Evolutionary conservation across 2,113 vertebrate species (phyloP).

Genomic region (Gallinago paraguaiae): DNA sequence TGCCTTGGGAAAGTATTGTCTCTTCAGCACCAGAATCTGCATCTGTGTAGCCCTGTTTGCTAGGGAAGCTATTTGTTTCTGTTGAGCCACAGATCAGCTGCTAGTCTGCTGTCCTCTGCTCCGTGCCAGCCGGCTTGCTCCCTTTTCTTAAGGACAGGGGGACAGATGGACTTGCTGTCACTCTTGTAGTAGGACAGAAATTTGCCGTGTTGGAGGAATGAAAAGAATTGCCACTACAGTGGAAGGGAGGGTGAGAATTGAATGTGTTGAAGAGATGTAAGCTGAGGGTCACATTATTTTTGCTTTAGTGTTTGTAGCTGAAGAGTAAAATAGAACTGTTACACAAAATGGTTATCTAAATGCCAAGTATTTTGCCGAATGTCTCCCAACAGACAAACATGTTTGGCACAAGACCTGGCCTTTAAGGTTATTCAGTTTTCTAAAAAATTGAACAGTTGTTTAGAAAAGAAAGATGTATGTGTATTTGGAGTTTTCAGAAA

Average conservation of each 20-base stretch:
- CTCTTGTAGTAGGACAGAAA: constrained; percentile 3
- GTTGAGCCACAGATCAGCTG: constrained; percentile 7
- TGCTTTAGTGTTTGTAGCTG: not conserved
- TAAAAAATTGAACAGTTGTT: not conserved
- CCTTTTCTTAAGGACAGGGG: constrained; percentile 3
- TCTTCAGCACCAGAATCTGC: not conserved
- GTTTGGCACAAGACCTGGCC: not conserved
- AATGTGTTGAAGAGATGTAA: not conserved
- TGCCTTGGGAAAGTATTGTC: not conserved
- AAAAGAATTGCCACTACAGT: not conserved
- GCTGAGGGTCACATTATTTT: not conserved
- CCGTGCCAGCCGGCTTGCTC: constrained; percentile 14
- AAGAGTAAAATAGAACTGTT: not conserved
- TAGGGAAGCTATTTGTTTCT: not conserved
- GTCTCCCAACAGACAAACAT: not conserved
- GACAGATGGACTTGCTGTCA: constrained; percentile 43
- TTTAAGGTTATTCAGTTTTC: not conserved
- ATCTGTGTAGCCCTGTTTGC: not conserved
- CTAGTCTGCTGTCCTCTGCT: not conserved
- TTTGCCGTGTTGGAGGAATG: not conserved
- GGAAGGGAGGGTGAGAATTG: not conserved
- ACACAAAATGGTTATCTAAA: not conserved
- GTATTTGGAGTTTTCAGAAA: not conserved
- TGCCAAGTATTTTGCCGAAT: not conserved
- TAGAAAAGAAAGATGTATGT: not conserved